Base-by-base conservation (phyloP, 2,113 vertebrate genomes). In the Ictidomys tridecemlineatus region DNA sequence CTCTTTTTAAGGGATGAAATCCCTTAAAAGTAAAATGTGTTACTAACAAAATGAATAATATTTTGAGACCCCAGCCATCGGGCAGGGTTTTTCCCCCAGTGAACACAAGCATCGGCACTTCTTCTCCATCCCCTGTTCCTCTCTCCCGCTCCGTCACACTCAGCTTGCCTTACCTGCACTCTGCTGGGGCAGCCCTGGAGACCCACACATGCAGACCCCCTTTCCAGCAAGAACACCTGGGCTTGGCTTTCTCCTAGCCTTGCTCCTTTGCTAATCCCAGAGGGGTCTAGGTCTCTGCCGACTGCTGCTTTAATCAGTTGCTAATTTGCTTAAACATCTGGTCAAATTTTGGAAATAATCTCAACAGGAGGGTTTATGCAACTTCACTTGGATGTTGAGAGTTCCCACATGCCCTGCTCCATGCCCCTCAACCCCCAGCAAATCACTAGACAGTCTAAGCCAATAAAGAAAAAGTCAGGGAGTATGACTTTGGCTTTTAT, bases 271-370 rank as follows among this genome's bases (percentile, higher is more conserved):
- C 51, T 53, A 69, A 58, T 61, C 82, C 85, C 93, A 95, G 74
- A 85, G 83, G 72, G 61, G 42, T 72, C 93, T 72, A 69, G 84
- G 91, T 84, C 85, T 89, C 88, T 61, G 94, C 94, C 2, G 83
- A 94, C 70, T 39, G 94, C 74, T 0, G 79, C 97, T 98, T 98
- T 98, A 96, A 97, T 98, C 94, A 98, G 96, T 97, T 98, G 95
- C 91, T 97, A 97, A 98, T 98, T 97, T 97, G 86, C 89, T 97
- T 93, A 96, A 98, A 97, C 95, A 96, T 98, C 97, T 97, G 97
- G 95, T 95, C 96, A 95, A 92, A 96, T 96, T 95, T 94, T 78
- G 78, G 91, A 89, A 97, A 93, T 96, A 94, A 89, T 95, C 95
- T 97, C 91, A 97, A 94, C 42, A 89, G 92, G 51, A 95, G 61